A percentile compares a stretch with the other conserved stretches of the same genome.
Conservation (phyloP, 1,140 invertebrate species). For the Papilio polyxenes region DNA sequence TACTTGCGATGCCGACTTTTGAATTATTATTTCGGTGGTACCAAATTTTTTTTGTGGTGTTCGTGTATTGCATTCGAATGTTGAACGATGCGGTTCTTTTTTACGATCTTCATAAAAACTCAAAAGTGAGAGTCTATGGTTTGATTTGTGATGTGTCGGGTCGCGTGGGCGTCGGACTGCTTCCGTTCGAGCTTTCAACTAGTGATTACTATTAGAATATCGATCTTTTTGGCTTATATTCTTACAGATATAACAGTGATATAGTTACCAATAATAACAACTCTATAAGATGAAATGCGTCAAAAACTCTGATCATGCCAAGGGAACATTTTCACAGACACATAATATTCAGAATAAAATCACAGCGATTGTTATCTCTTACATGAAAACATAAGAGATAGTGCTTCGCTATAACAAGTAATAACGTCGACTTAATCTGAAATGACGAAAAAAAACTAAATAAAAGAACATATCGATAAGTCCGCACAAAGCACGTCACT, state of each 20-base stretch:
- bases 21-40: constrained; percentile 36
- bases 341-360: neutral
- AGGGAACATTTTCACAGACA: no score
- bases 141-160: constrained; percentile 67
- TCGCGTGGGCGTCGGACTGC: constrained; percentile 59
- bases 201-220: constrained; percentile 45
- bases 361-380: neutral
- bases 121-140: constrained; percentile 62
- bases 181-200: constrained; percentile 54
- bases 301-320: no score
- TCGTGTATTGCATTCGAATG: constrained; percentile 24
- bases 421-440: constrained; percentile 16
- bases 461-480: constrained; percentile 52
- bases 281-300: no score
- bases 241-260: neutral
- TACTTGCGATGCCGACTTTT: constrained; percentile 42
- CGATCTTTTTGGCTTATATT: constrained; percentile 37
- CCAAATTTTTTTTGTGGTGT: constrained; percentile 29
- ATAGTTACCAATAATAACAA: no score
- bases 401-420: constrained; percentile 6
- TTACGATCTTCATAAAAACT: constrained; percentile 61
- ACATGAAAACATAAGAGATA: neutral
- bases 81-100: constrained; percentile 46
- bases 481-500: constrained; percentile 58
- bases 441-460: constrained; percentile 42